These are phyloP conservation scores for Indicator indicator DNA, from an alignment of 2,113 vertebrate species.

Conservation along the genomic window DNA sequence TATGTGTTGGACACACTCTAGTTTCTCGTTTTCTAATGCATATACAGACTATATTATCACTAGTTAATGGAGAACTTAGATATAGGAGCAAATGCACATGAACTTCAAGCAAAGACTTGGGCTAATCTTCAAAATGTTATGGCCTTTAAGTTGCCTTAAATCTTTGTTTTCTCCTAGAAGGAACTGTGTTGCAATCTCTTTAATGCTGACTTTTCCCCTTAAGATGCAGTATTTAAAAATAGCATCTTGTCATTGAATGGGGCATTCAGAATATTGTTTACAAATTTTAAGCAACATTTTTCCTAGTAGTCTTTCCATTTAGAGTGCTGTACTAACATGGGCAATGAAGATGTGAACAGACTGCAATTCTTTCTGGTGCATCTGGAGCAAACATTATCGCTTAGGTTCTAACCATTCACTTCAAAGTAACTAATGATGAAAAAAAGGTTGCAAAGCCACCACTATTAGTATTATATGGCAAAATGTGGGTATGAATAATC, in stretches of 20 bases:
- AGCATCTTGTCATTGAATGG: not conserved
- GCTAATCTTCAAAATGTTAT: not conserved
- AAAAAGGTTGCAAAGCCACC: not conserved
- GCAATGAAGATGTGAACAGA: not conserved
- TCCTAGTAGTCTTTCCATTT: not conserved
- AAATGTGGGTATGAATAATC: not conserved
- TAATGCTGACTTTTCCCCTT: not conserved
- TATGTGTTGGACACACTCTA: not conserved
- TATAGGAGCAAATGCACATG: not conserved
- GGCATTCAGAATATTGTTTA: not conserved
- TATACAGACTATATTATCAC: not conserved
- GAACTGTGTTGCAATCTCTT: not conserved
- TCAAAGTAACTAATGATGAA: not conserved
- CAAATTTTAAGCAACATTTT: slow-evolving; percentile 1
- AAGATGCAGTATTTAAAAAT: not conserved
- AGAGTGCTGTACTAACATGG: not conserved
- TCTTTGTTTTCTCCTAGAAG: not conserved
- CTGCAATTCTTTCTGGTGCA: not conserved
- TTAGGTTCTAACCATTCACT: slow-evolving; percentile 23
- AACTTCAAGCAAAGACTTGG: not conserved
- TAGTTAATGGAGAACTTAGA: not conserved
- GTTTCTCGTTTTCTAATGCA: not conserved
- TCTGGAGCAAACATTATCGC: slow-evolving; percentile 11
- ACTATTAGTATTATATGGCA: not conserved
- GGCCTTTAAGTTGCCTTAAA: not conserved